Percentiles rank a stretch among this genome's conserved stretches.
Evolutionary conservation across 2,113 vertebrate genomes (phyloP).

Genomic region (Cygnus buccinator): DNA sequence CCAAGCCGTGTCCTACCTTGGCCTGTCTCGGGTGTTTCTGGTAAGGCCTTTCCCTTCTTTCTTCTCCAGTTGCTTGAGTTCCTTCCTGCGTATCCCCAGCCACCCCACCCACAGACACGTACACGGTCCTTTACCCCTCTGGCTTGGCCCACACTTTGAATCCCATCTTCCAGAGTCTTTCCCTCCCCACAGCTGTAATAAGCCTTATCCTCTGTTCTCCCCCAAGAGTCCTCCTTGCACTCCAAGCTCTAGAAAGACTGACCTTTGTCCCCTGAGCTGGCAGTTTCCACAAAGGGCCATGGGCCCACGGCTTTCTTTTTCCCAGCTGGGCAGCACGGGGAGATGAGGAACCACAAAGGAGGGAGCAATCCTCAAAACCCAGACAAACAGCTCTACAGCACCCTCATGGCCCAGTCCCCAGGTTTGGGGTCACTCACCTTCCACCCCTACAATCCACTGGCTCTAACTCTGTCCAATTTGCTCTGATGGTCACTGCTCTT

Average conservation of each 20-base stretch:
- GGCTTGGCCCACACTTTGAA: not conserved
- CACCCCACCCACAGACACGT: rapidly evolving
- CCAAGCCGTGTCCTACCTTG: not conserved
- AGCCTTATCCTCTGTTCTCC: not conserved
- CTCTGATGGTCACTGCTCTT: not conserved
- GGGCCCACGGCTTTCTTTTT: not conserved
- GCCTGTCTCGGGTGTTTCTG: rapidly evolving
- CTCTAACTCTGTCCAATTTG: not conserved
- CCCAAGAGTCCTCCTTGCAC: not conserved
- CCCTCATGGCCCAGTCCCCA: rapidly evolving
- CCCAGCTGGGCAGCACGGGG: rapidly evolving
- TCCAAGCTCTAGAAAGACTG: not conserved
- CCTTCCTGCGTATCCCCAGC: not conserved
- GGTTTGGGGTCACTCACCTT: not conserved
- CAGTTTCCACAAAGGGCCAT: not conserved
- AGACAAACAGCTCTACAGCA: not conserved
- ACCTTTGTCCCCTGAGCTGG: not conserved
- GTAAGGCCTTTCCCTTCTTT: not conserved
- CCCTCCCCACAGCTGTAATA: not conserved
- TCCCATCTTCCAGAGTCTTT: not conserved
- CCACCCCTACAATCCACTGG: not conserved
- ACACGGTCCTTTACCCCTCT: not conserved
- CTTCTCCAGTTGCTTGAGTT: not conserved
- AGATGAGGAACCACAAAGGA: not conserved
- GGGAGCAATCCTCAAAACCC: not conserved